These are phyloP conservation scores for Habroteleia sp. DNA, from an alignment of 2,888 invertebrate species.

Conservation along the genomic window DNA sequence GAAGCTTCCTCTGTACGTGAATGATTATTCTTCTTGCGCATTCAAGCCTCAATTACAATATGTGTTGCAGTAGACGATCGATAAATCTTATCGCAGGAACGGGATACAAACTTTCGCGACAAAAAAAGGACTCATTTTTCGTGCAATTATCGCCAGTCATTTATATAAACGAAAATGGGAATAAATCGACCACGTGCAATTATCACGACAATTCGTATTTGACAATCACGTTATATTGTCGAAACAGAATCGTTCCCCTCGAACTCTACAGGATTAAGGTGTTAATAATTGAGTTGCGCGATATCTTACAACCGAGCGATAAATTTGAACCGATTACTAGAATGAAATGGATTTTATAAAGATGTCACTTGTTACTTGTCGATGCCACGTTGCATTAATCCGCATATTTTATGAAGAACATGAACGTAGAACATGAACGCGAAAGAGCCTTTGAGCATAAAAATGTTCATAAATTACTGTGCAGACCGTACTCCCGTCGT, in stretches of 20 bases:
- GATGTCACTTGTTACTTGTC: slow-evolving; percentile 50
- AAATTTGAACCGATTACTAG: slow-evolving; percentile 44
- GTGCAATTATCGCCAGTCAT: neutral
- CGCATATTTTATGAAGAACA: slow-evolving; percentile 35
- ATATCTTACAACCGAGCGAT: slow-evolving; percentile 29
- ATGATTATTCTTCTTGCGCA: slow-evolving; percentile 51
- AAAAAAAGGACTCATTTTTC: neutral
- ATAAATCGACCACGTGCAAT: slow-evolving; percentile 8
- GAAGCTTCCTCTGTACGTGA: slow-evolving; percentile 40
- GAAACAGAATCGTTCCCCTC: neutral
- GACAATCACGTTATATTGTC: slow-evolving; percentile 34
- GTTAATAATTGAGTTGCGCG: slow-evolving; percentile 36
- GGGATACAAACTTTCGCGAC: slow-evolving; percentile 10
- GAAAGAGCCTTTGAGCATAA: slow-evolving; percentile 30
- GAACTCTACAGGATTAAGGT: slow-evolving; percentile 29
- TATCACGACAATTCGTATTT: slow-evolving; percentile 27
- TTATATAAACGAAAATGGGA: slow-evolving; percentile 20
- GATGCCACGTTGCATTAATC: slow-evolving; percentile 47
- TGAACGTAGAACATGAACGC: slow-evolving; percentile 17
- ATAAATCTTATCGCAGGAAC: slow-evolving; percentile 57
- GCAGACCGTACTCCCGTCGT: slow-evolving; percentile 1
- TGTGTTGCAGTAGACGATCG: slow-evolving; percentile 39
- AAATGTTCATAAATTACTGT: slow-evolving; percentile 45
- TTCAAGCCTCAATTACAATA: slow-evolving; percentile 59
- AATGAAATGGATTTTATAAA: slow-evolving; percentile 42